Base-by-base conservation (phyloP, 1,140 invertebrate species). In the Galleria mellonella region DNA sequence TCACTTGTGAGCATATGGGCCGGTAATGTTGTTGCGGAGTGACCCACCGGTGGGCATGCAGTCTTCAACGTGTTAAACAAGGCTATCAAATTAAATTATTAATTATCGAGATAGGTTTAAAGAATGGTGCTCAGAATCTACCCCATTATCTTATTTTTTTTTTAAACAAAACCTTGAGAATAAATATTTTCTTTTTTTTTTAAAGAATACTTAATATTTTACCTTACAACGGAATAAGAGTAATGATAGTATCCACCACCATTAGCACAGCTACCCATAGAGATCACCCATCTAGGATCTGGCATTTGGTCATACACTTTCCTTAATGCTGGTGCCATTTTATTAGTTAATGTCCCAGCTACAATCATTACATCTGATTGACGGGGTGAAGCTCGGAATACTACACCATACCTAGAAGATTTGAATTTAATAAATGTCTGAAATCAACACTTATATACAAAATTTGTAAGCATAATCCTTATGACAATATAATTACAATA, bases 211-310 rank as follows among this genome's bases (percentile, higher is more conserved):
- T 12, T 1, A 17, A 23, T 10, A n/a, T 9, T 51, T 62, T 68
- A 91, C 89, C 88, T 88, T 0, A 99, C 96, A 54, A 99, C 97
- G 10, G 97, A 96, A 79, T 99, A 99, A 33, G 97, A 98, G 70
- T 99, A 99, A 87, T 99, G 97, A 77, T 99, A 99, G 81, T 99
- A 99, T 33, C 98, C 98, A 49, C 98, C 98, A 42, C 97, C 97
- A 88, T 99, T 99, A 2, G 98, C 98, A 89, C 98, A 99, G 64
- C 96, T 98, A 13, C 98, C 98, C 98, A 99, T 99, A 0, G 97
- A 98, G 72, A 99, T 97, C 0, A 99, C 98, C 96, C 96, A 98
- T 83, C 93, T 88, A 4, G 97, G 96, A 54, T 97, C 94, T 14
- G 94, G 92, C 97, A 99, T 99, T 76, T 96, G 94, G 81, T 96